Evolutionary conservation across 2,888 invertebrate genomes (phyloP).

Genomic region (Hirtodrosophila histrioides): DNA sequence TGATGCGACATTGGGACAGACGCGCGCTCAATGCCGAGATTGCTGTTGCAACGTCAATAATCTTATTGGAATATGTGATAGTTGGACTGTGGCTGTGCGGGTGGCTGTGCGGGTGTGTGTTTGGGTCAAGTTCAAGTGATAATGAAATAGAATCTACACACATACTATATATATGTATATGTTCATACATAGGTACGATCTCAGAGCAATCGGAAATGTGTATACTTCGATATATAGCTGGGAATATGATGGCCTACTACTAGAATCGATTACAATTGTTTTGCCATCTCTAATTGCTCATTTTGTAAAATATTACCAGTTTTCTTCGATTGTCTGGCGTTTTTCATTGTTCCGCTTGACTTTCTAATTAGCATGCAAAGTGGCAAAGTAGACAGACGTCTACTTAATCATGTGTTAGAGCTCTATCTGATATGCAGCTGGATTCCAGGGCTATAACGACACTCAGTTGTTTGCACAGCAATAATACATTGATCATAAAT

Average conservation of each 20-base stretch:
- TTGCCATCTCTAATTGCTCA: conserved; percentile 49
- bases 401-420: conserved; percentile 47
- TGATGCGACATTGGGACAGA: conserved; percentile 15
- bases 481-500: conserved; percentile 18
- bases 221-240: conserved; percentile 5
- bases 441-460: conserved; percentile 19
- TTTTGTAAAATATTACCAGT: conserved; percentile 36
- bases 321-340: conserved; percentile 17
- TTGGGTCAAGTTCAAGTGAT: conserved; percentile 56
- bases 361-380: conserved; percentile 63
- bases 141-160: conserved; percentile 15
- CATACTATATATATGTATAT: too few species aligned
- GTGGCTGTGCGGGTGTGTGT: conserved; percentile 23
- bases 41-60: conserved; percentile 4
- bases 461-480: conserved; percentile 20
- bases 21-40: conserved; percentile 10
- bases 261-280: conserved; percentile 47
- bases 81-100: conserved; percentile 14
- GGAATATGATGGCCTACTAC: conserved; percentile 4
- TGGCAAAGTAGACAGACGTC: conserved; percentile 13
- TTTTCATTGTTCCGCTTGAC: conserved; percentile 49
- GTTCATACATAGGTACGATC: conserved; percentile 3
- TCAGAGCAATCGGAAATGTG: conserved; percentile 40
- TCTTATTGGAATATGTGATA: conserved; percentile 24
- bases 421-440: conserved; percentile 20